phyloP scores from a whole-genome alignment of 1,140 invertebrate genomes.

The Brachionus sp. region DNA sequence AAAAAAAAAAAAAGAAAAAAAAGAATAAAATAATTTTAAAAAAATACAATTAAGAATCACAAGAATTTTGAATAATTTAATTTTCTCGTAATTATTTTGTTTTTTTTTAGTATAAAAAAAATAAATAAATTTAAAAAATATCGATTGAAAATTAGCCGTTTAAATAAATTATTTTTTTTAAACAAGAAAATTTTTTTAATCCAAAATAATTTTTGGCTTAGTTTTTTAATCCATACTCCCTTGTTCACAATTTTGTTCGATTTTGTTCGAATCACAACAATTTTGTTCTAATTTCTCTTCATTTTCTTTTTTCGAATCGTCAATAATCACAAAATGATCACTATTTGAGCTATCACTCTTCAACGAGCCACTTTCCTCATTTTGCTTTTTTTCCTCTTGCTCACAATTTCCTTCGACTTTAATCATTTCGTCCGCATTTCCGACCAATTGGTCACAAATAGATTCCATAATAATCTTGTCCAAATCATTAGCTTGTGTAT shows the following conservation, averaged over 20 bases:
- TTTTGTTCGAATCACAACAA: background rate
- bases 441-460: slow-evolving; percentile 3
- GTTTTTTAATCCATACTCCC: background rate
- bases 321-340: slow-evolving; percentile 32
- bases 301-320: background rate
- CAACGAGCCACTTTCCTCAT: background rate
- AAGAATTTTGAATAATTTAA: background rate
- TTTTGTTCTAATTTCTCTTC: background rate
- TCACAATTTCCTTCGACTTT: background rate
- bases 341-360: slow-evolving; percentile 33
- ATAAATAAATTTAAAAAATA: slow-evolving; percentile 1
- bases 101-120: background rate
- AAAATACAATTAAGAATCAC: background rate
- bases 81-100: slow-evolving; percentile 6
- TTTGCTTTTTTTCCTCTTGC: background rate
- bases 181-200: background rate
- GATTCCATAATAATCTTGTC: slow-evolving; percentile 21
- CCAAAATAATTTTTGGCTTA: background rate
- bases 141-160: slow-evolving; percentile 12
- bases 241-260: background rate
- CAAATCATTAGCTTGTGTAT: background rate
- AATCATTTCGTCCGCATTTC: background rate
- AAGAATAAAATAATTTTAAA: background rate
- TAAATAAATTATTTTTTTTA: background rate
- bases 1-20: no score